Evolutionary conservation across 2,797 vertebrate species (phyloP), one percentile per base, ranked within the genome.

Genomic region (Kryptopterus vitreolus): DNA sequence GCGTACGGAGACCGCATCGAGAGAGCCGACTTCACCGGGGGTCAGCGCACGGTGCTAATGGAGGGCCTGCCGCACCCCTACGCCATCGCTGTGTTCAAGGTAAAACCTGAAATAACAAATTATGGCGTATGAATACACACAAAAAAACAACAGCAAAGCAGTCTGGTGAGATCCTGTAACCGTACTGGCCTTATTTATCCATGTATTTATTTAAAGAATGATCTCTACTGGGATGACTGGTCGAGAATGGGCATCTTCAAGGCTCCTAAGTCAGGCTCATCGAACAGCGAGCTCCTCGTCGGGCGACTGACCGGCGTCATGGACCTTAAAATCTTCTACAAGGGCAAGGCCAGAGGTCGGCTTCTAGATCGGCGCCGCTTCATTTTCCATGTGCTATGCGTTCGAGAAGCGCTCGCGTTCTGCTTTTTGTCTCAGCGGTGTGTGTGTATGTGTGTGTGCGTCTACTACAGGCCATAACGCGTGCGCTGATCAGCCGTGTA

Each of bases 171-270:
- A n/a, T n/a, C n/a, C n/a, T 43, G 38, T 12, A 46, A 6, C 38
- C n/a, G 38, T 46, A 68, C 26, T 81, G 6, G 50, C 18, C 4
- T 31, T 12, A 46, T 13, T 80, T 52, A 82, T 16, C 71, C 46
- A n/a, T n/a, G n/a, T n/a, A n/a, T n/a, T n/a, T n/a, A n/a, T 71
- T 0, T 78, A 20, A 81, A 99, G 98, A 99, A 95, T 71, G 96
- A 99, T 61, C 93, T 99, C 85, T 99, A 99, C 93, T 99, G 98
- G 98, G 96, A 99, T 0, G 98, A 99, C 90, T 99, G 98, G 98
- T 98, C 97, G 1, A 94, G 94, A 87, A 96, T 98, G 90, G 97
- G 98, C 76, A 99, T 99, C 85, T 99, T 98, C 88, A 95, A 96
- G 90, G 97, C 97, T 18, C 94, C 96, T 1, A 99, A 99, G 85